These are phyloP conservation scores for Drosophila arizonae DNA, from an alignment of 1,140 invertebrate genomes.

Conservation along the genomic window DNA sequence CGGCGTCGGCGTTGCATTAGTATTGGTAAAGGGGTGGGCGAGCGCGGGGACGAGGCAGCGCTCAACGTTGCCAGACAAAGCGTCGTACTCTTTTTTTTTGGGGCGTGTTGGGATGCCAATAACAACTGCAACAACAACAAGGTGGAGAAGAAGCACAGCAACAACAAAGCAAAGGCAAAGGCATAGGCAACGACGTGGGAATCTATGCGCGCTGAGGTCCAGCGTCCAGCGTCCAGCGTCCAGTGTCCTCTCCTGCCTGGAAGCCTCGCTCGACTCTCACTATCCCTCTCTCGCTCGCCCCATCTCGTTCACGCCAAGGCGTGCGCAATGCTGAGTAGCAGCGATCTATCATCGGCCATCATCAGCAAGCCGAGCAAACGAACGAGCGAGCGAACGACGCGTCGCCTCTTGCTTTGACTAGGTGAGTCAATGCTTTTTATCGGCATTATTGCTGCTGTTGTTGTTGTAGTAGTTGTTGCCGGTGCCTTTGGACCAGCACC, in stretches of 20 bases:
- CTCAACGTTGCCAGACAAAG: constrained; percentile 49
- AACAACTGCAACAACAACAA: not conserved
- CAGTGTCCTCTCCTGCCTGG: constrained; percentile 16
- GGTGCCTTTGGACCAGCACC: constrained; percentile 10
- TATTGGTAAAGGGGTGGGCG: not conserved
- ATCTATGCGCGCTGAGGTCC: constrained; percentile 18
- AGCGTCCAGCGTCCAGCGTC: not conserved
- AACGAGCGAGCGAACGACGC: not conserved
- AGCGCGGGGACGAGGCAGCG: not conserved
- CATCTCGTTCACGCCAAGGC: constrained; percentile 15
- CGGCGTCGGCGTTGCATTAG: constrained; percentile 1
- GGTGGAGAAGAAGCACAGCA: not conserved
- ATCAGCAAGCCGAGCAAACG: constrained; percentile 3
- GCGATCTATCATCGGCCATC: constrained; percentile 47
- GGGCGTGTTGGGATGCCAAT: constrained; percentile 26
- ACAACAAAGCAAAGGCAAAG: not conserved
- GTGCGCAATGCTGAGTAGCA: constrained; percentile 10
- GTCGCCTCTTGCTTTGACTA: constrained; percentile 35
- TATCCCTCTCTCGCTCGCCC: not conserved
- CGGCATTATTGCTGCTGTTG: constrained; percentile 7
- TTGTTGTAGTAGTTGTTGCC: constrained; percentile 13
- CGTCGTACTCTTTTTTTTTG: constrained; percentile 41
- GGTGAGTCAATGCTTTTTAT: constrained; percentile 68
- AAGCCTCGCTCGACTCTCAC: not conserved
- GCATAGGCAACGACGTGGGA: constrained; percentile 17